Base-by-base conservation (phyloP, 2,888 invertebrate genomes). In the Amphimallon solstitiale region DNA sequence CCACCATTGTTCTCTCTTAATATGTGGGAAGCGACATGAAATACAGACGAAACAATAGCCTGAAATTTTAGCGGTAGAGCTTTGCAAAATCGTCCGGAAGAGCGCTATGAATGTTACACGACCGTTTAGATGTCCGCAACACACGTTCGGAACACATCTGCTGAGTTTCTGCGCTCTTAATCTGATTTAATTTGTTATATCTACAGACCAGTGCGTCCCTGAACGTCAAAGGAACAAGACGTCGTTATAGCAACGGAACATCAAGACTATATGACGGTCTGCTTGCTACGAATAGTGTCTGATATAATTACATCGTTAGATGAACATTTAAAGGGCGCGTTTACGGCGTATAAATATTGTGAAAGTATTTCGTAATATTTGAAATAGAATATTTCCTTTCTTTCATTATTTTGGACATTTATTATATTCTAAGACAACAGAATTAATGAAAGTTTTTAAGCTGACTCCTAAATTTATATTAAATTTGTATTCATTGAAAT, bases 241-340 rank as follows among this genome's bases (percentile, higher is more conserved):
- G 70, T 70, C 66, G 60, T 68, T 61, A 66, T 67, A 59, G 69
- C 63, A 68, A 72, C 72, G 65, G 51, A 60, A 63, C 69, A 54
- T 71, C 69, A 68, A 67, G 65, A 67, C 64, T 63, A n/a, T n/a
- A 68, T 67, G 65, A 69, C 68, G 66, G 67, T 61, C 67, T 68
- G 68, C 59, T 67, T 68, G 66, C 69, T 71, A 63, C 63, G 67
- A 70, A 68, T 65, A 70, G 66, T 69, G 64, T 63, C 68, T 65
- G 67, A 68, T 56, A 68, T 72, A 72, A 72, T 73, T 72, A 69
- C 65, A 66, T n/a, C n/a, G n/a, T 70, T 73, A 71, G 63, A 69
- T 68, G 48, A 68, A 69, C 66, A 68, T 72, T 73, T 71, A 71
- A 65, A 68, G 70, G 5, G 14, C 6, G 15, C 29, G 51, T 51